Evolutionary conservation across 2,113 vertebrate species (phyloP).

Genomic region (Leptocoma aspasia): DNA sequence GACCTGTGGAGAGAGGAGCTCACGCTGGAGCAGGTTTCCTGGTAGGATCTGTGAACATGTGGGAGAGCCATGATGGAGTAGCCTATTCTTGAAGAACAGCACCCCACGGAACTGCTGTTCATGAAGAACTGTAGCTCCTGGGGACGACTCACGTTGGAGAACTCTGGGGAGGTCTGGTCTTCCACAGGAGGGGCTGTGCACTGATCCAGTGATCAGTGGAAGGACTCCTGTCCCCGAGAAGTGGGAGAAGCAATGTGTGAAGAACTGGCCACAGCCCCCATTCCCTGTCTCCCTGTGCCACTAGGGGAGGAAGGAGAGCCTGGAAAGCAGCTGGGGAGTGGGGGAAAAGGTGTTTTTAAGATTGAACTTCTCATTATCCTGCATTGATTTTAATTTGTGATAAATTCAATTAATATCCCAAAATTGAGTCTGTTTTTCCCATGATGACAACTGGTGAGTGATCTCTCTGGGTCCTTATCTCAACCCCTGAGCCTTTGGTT

Average conservation of each 20-base stretch:
- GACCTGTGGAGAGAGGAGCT: neutral
- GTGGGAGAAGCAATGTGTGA: fast-evolving
- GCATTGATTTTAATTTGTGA: neutral
- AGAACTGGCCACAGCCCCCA: neutral
- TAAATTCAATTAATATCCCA: neutral
- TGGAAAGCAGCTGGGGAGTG: neutral
- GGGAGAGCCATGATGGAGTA: neutral
- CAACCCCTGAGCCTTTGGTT: neutral
- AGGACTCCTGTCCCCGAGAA: neutral
- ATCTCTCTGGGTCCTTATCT: neutral
- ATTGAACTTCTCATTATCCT: neutral
- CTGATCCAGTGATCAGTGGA: neutral
- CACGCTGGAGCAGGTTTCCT: neutral
- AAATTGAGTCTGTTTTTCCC: neutral
- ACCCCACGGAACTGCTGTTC: neutral
- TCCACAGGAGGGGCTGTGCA: neutral
- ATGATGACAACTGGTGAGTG: neutral
- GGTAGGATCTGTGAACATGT: neutral
- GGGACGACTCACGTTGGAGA: neutral
- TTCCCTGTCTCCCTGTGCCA: neutral
- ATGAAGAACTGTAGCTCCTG: neutral
- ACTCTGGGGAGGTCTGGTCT: neutral
- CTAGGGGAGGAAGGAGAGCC: neutral
- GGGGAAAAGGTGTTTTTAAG: neutral
- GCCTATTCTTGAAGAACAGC: neutral